Percentiles rank a stretch among this genome's conserved stretches.
Evolutionary conservation across 2,888 invertebrate genomes (phyloP).

Genomic region (Strigamia crassipes): DNA sequence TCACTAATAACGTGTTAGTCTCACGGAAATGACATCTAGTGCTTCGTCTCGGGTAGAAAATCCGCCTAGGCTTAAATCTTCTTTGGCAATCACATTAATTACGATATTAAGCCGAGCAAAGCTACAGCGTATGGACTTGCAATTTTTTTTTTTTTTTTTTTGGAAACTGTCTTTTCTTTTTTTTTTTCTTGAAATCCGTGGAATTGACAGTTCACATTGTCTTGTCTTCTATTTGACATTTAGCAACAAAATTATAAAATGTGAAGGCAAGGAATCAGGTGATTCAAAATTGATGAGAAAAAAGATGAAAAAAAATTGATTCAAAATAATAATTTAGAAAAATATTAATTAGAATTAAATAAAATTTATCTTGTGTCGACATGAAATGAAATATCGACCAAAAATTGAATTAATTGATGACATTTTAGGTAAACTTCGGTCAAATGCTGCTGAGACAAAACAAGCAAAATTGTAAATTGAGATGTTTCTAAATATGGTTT

Average conservation of each 20-base stretch:
- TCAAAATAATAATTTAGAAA: too few species aligned
- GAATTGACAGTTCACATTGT: constrained; percentile 10
- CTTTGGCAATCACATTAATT: constrained; percentile 32
- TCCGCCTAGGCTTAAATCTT: constrained; percentile 20
- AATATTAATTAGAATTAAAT: too few species aligned
- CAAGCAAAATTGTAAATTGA: not conserved
- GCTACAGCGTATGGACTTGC: not conserved
- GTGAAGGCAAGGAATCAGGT: too few species aligned
- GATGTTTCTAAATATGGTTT: constrained; percentile 2
- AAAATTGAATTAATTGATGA: too few species aligned
- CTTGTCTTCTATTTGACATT: constrained; percentile 4
- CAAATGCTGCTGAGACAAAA: not conserved
- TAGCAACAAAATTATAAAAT: not conserved
- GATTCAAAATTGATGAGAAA: too few species aligned
- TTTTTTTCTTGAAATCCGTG: not conserved
- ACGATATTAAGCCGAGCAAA: constrained; percentile 29
- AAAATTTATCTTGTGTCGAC: too few species aligned
- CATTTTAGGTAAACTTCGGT: too few species aligned
- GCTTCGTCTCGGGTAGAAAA: not conserved
- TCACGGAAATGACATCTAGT: constrained; percentile 36
- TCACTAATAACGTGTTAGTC: constrained; percentile 34
- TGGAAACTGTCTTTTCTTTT: not conserved
- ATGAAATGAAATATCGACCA: too few species aligned
- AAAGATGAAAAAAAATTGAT: too few species aligned
- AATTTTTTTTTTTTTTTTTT: not conserved